phyloP scores from a whole-genome alignment of 2,888 invertebrate species.

The Theodoxus fluviatilis region DNA sequence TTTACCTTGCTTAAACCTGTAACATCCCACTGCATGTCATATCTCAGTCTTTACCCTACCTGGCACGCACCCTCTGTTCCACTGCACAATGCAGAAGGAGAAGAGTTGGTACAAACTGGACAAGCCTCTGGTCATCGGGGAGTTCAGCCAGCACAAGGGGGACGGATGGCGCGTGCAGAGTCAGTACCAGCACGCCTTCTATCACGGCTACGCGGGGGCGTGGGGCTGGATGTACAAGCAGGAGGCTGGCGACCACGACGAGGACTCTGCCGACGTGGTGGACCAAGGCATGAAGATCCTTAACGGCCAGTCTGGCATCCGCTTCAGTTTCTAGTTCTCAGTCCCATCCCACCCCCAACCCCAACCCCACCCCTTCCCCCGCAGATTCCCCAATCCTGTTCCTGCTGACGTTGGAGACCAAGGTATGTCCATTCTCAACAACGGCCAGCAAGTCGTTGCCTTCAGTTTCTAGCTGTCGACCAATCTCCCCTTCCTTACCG shows the following conservation, averaged over 20 bases:
- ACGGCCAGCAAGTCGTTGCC: too few species aligned
- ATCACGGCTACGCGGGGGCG: constrained; percentile 21
- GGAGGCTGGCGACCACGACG: not conserved
- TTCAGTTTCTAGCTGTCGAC: too few species aligned
- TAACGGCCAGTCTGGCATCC: constrained; percentile 1
- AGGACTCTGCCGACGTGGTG: not conserved
- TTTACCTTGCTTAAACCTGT: too few species aligned
- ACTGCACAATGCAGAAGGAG: constrained; percentile 8
- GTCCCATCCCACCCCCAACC: too few species aligned
- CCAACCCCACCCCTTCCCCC: too few species aligned
- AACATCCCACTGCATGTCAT: too few species aligned
- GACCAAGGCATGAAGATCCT: not conserved
- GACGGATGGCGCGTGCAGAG: not conserved
- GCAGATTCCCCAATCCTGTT: too few species aligned
- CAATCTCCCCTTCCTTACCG: too few species aligned
- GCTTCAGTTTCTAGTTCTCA: too few species aligned
- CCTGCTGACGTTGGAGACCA: too few species aligned
- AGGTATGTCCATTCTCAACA: too few species aligned
- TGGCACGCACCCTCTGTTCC: not conserved
- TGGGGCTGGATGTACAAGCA: constrained; percentile 25
- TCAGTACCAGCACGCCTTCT: constrained; percentile 19
- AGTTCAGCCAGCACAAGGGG: constrained; percentile 31
- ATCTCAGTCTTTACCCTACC: too few species aligned
- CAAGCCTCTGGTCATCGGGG: constrained; percentile 32
- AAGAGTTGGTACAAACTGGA: constrained; percentile 23